These are phyloP conservation scores for Drosophila ogumai DNA, from an alignment of 1,140 invertebrate species.

Conservation along the genomic window DNA sequence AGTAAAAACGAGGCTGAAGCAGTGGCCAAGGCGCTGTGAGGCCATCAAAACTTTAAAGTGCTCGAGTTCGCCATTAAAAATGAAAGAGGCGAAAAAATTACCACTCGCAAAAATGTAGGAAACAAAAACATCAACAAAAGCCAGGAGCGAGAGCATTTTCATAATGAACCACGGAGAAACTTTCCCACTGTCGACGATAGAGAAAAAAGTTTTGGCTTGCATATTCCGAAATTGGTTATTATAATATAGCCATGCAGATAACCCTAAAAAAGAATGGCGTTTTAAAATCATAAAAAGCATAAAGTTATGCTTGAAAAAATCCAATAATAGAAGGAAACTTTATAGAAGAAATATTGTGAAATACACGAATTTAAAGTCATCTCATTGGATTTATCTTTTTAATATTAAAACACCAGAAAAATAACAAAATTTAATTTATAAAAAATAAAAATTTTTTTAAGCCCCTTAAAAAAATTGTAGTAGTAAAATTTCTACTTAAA, in stretches of 20 bases:
- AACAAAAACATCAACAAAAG: slow-evolving; percentile 42
- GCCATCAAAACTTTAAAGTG: slow-evolving; percentile 78
- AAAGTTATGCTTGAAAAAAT: neutral
- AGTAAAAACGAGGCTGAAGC: slow-evolving; percentile 55
- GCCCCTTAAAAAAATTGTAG: neutral
- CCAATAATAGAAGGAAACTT: neutral
- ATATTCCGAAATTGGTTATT: slow-evolving; percentile 10
- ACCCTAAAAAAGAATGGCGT: neutral
- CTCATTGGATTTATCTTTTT: neutral
- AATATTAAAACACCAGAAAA: neutral
- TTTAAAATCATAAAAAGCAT: neutral
- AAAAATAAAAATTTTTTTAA: neutral
- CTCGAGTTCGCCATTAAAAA: slow-evolving; percentile 50
- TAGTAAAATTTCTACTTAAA: neutral
- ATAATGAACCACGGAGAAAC: slow-evolving; percentile 37
- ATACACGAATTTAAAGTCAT: neutral
- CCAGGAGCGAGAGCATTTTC: slow-evolving; percentile 18
- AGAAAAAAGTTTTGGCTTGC: slow-evolving; percentile 15
- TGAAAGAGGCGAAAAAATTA: slow-evolving; percentile 33
- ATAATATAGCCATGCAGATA: slow-evolving; percentile 6
- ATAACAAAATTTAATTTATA: too few relatives aligned
- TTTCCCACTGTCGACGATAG: slow-evolving; percentile 20
- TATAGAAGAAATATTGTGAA: neutral
- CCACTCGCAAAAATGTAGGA: slow-evolving; percentile 27
- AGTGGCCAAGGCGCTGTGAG: slow-evolving; percentile 51